Evolutionary conservation across 2,113 vertebrate species (phyloP).

Genomic region (Austrofundulus limnaeus): DNA sequence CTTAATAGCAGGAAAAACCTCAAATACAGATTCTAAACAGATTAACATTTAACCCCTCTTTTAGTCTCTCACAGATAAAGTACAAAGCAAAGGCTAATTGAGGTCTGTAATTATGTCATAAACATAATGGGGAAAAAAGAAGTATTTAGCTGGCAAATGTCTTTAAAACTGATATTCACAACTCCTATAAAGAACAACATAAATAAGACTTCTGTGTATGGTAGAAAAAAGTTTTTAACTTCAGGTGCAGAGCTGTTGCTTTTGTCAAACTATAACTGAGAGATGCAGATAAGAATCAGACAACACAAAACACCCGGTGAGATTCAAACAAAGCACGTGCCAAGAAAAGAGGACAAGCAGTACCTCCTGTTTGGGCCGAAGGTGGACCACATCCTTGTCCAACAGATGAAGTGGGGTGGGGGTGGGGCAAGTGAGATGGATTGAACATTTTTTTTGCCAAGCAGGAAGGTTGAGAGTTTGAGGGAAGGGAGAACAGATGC

Average conservation of each 20-base stretch:
- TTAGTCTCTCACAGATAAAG: not conserved
- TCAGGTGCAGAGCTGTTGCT: not conserved
- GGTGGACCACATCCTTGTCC: slow-evolving; percentile 90
- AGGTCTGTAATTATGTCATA: not conserved
- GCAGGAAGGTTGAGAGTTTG: slow-evolving; percentile 42
- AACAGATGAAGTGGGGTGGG: slow-evolving; percentile 76
- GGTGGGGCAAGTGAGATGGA: slow-evolving; percentile 60
- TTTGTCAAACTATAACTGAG: slow-evolving; percentile 19
- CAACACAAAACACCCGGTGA: slow-evolving; percentile 36
- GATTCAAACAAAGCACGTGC: slow-evolving; percentile 55
- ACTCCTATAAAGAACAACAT: no score
- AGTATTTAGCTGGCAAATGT: not conserved
- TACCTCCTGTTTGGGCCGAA: slow-evolving; percentile 98
- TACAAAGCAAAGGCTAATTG: not conserved
- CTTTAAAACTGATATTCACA: not conserved
- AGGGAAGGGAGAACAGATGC: slow-evolving; percentile 44
- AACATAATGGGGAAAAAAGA: not conserved
- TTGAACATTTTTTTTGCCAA: slow-evolving; percentile 45
- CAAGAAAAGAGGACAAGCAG: slow-evolving; percentile 67
- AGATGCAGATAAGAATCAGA: slow-evolving; percentile 12
- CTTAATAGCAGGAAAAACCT: not conserved
- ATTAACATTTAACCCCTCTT: not conserved
- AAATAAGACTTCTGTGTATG: not conserved
- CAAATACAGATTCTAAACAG: not conserved
- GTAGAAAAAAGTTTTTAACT: not conserved